Evolutionary conservation across 2,113 vertebrate species (phyloP).

Genomic region (Columbina picui): DNA sequence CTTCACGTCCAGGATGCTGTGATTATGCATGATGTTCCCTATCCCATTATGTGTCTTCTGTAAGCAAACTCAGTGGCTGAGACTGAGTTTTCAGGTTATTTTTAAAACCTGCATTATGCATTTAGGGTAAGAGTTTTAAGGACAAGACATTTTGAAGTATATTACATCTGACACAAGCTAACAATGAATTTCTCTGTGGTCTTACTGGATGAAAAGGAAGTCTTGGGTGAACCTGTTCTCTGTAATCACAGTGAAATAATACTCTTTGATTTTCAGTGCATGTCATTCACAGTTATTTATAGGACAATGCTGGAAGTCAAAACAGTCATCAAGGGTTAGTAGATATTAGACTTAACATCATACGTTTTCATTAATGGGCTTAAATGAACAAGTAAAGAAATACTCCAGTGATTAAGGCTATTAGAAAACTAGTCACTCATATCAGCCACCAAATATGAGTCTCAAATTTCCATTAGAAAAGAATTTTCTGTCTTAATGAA

Average conservation of each 20-base stretch:
- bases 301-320: slow-evolving; percentile 70
- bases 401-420: slow-evolving; percentile 48
- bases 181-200: slow-evolving; percentile 60
- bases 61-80: not conserved
- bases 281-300: slow-evolving; percentile 72
- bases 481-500: slow-evolving; percentile 37
- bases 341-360: slow-evolving; percentile 66
- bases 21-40: not conserved
- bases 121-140: slow-evolving; percentile 43
- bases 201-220: slow-evolving; percentile 45
- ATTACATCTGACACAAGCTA: slow-evolving; percentile 45
- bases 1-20: not conserved
- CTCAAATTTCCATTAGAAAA: slow-evolving; percentile 46
- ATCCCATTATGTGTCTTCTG: not conserved
- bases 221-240: slow-evolving; percentile 51
- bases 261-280: slow-evolving; percentile 67
- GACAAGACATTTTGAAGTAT: slow-evolving; percentile 53
- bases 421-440: slow-evolving; percentile 61
- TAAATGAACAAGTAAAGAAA: slow-evolving; percentile 58
- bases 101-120: slow-evolving; percentile 42
- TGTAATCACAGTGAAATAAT: slow-evolving; percentile 66
- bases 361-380: slow-evolving; percentile 50
- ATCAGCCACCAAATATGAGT: slow-evolving; percentile 16
- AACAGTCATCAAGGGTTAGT: slow-evolving; percentile 67
- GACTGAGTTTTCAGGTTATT: slow-evolving; percentile 2